Conservation (phyloP, 1,140 invertebrate species). For the Orius insidiosus region DNA sequence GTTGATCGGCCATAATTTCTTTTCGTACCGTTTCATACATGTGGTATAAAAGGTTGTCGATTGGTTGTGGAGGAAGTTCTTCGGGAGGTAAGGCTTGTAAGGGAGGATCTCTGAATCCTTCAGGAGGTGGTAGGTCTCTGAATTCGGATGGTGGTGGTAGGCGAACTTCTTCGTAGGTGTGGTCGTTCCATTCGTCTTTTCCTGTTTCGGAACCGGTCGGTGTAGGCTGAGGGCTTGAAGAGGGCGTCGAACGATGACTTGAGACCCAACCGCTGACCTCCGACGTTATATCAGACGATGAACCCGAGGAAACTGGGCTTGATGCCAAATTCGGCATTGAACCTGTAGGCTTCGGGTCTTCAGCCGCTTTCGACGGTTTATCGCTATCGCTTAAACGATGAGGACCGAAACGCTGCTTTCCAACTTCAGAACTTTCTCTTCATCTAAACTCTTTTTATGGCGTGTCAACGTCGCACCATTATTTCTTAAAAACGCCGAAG, state of each 20-base stretch:
- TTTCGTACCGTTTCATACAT: constrained; percentile 51
- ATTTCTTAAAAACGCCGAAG: constrained; percentile 6
- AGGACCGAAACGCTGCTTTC: constrained; percentile 12
- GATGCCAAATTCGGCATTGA: constrained; percentile 30
- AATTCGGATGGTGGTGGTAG: constrained; percentile 70
- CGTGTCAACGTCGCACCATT: neutral
- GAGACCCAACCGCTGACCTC: constrained; percentile 30
- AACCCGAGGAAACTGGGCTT: constrained; percentile 22
- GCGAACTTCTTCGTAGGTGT: constrained; percentile 53
- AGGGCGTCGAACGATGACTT: constrained; percentile 24
- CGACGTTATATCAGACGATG: constrained; percentile 27
- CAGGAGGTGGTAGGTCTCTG: constrained; percentile 56
- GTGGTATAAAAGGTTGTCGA: constrained; percentile 63
- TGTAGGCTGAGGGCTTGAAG: constrained; percentile 25
- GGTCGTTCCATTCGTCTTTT: constrained; percentile 24
- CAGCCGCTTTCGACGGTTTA: neutral
- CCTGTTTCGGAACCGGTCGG: constrained; percentile 17
- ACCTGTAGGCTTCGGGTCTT: constrained; percentile 19
- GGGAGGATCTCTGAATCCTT: constrained; percentile 45
- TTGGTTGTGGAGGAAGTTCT: constrained; percentile 30
- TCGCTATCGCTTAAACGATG: constrained; percentile 13
- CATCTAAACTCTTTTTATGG: neutral
- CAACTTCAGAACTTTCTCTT: constrained; percentile 5
- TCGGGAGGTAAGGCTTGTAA: constrained; percentile 26
- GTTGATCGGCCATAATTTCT: constrained; percentile 21